Conservation (phyloP, 2,888 invertebrate genomes). For the Andricus curvator region DNA sequence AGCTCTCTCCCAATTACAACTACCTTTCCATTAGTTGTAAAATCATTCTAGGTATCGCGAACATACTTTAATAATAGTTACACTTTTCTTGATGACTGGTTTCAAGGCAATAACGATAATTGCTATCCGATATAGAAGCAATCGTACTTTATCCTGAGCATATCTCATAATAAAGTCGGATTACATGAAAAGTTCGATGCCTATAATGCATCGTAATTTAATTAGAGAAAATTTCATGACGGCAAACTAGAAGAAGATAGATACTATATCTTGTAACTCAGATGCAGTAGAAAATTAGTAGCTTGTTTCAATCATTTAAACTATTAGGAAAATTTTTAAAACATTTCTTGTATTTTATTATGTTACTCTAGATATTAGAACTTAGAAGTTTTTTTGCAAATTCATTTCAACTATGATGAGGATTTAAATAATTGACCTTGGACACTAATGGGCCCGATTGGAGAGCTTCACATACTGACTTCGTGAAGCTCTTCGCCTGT, state of each 20-base stretch:
- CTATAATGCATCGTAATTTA: conserved; percentile 23
- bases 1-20: background rate
- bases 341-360: background rate
- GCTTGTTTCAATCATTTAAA: conserved; percentile 16
- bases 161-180: conserved; percentile 22
- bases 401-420: too few relatives aligned
- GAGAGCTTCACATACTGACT: too few relatives aligned
- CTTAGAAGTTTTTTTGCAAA: too few relatives aligned
- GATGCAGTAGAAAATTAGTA: conserved; percentile 19
- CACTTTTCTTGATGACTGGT: conserved; percentile 12
- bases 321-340: background rate
- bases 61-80: conserved; percentile 13
- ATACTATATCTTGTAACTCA: conserved; percentile 44
- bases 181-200: background rate
- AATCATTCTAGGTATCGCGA: too few relatives aligned
- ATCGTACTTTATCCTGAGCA: conserved; percentile 12
- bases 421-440: too few relatives aligned
- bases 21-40: too few relatives aligned
- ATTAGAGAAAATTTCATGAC: conserved; percentile 50
- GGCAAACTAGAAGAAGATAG: conserved; percentile 51
- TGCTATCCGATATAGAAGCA: conserved; percentile 31
- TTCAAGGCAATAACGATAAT: conserved; percentile 30
- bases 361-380: background rate
- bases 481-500: too few relatives aligned
- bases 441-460: too few relatives aligned